Evolutionary conservation across 2,888 invertebrate genomes (phyloP).

Genomic region (Polydesmus complanatus): DNA sequence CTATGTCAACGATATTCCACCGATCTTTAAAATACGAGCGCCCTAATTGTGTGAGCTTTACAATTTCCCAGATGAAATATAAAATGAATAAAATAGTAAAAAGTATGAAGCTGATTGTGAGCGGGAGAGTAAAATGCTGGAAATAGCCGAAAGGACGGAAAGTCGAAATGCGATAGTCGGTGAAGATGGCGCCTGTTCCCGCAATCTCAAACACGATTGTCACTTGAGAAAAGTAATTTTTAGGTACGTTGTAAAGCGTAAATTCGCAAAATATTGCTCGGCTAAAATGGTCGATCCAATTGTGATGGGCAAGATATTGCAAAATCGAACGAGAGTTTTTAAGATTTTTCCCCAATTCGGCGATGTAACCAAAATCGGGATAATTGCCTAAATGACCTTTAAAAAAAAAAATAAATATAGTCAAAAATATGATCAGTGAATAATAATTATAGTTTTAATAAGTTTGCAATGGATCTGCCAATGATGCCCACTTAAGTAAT

Average conservation of each 20-base stretch:
- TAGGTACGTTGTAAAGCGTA: background rate
- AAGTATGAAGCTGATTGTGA: background rate
- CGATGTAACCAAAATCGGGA: conserved; percentile 7
- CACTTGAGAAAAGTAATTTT: conserved; percentile 1
- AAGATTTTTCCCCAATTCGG: conserved; percentile 8
- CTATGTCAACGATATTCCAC: conserved; percentile 2
- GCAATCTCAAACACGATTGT: conserved; percentile 5
- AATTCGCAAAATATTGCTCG: conserved; percentile 4
- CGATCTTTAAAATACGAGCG: background rate
- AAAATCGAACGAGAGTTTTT: background rate
- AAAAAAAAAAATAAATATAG: no score
- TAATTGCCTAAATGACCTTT: background rate
- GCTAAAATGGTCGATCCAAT: conserved; percentile 12
- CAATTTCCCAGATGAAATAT: background rate
- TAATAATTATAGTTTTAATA: no score
- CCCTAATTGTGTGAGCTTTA: background rate
- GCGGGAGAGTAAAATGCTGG: background rate
- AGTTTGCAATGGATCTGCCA: no score
- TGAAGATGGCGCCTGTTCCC: background rate
- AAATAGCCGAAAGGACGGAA: conserved; percentile 6
- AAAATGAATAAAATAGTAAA: background rate
- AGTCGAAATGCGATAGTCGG: background rate
- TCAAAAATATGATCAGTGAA: no score
- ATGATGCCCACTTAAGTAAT: no score
- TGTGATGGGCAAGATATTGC: background rate